Percentiles rank a stretch among this genome's conserved stretches.
These are phyloP conservation scores for Pararge aegeria DNA, from an alignment of 1,140 invertebrate species.

Conservation along the genomic window DNA sequence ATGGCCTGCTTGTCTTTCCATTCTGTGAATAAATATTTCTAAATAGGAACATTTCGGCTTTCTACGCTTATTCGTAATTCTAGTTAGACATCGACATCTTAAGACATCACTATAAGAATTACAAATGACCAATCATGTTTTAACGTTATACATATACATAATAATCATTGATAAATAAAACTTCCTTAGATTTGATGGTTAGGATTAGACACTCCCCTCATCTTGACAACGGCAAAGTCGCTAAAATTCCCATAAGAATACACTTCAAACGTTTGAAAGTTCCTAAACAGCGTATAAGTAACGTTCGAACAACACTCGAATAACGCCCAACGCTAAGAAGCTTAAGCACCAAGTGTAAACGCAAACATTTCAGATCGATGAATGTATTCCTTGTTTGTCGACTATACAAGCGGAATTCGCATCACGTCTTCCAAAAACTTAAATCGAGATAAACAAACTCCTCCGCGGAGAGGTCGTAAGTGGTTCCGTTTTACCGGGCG, in stretches of 20 bases:
- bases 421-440: conserved; percentile 75
- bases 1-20: too few species aligned
- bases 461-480: conserved; percentile 70
- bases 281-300: conserved; percentile 74
- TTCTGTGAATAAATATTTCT: too few species aligned
- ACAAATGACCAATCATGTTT: too few species aligned
- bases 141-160: neutral
- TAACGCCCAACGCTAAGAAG: conserved; percentile 49
- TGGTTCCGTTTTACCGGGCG: conserved; percentile 62
- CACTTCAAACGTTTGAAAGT: conserved; percentile 64
- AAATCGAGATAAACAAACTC: conserved; percentile 76
- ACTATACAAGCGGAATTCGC: conserved; percentile 76
- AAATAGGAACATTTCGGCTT: too few species aligned
- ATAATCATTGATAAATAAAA: neutral
- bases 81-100: too few species aligned
- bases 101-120: too few species aligned
- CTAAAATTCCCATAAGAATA: conserved; percentile 62
- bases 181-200: too few species aligned
- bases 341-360: conserved; percentile 54
- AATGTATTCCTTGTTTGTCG: conserved; percentile 69
- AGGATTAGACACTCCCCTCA: neutral
- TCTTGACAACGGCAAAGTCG: conserved; percentile 53
- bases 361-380: conserved; percentile 67
- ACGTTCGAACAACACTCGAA: conserved; percentile 69
- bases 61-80: too few species aligned